phyloP scores from a whole-genome alignment of 2,113 vertebrate genomes.

The Triplophysa rosa region DNA sequence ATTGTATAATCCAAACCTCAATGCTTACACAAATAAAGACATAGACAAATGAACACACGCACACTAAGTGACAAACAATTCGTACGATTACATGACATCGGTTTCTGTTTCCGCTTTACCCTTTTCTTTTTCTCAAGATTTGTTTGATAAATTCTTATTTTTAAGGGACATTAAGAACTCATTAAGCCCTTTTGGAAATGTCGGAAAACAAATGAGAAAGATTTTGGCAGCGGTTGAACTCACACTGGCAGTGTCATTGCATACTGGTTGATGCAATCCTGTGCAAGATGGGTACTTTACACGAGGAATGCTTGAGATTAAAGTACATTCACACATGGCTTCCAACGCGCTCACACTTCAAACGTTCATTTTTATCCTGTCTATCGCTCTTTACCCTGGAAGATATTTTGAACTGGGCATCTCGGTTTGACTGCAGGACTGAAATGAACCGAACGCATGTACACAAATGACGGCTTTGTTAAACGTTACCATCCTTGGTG shows the following conservation, averaged over 20 bases:
- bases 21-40: constrained; percentile 16
- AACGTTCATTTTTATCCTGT: constrained; percentile 5
- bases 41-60: constrained; percentile 19
- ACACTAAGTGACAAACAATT: constrained; percentile 28
- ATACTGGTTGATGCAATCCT: constrained; percentile 43
- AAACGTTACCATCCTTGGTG: too few relatives aligned
- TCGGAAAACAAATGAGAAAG: background rate
- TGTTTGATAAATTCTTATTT: background rate
- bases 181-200: constrained; percentile 33
- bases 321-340: background rate
- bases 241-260: constrained; percentile 52
- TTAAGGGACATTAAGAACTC: background rate
- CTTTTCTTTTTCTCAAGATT: background rate
- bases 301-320: constrained; percentile 27
- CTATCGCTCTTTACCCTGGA: constrained; percentile 63
- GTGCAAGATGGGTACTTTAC: constrained; percentile 33
- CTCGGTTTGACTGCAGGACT: constrained; percentile 35
- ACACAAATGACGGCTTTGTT: background rate
- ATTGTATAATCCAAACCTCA: background rate
- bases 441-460: background rate
- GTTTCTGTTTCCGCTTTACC: background rate
- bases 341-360: background rate
- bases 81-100: constrained; percentile 8
- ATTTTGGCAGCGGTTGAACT: constrained; percentile 35
- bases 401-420: constrained; percentile 60